Conservation (phyloP, 2,888 invertebrate genomes). For the Belgica antarctica region DNA sequence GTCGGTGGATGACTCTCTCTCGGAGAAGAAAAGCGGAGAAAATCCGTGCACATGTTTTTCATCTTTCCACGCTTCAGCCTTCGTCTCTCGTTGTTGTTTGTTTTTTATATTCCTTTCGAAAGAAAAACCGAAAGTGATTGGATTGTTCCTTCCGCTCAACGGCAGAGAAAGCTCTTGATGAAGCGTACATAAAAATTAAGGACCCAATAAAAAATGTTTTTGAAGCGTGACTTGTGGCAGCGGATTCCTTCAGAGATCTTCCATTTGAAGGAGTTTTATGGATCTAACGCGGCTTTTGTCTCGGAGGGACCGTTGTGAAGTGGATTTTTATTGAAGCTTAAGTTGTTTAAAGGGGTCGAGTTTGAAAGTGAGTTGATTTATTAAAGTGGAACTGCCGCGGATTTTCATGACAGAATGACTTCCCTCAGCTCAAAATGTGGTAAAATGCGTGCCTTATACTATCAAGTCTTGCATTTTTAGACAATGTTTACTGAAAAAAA, state of each 20-base stretch:
- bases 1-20: neutral
- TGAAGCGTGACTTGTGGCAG: neutral
- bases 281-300: too few relatives aligned
- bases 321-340: too few relatives aligned
- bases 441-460: too few relatives aligned
- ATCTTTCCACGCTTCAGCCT: neutral
- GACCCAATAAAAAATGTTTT: constrained; percentile 3
- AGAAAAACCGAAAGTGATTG: constrained; percentile 7
- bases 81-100: neutral
- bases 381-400: too few relatives aligned
- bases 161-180: neutral
- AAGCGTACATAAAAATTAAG: neutral
- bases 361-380: too few relatives aligned
- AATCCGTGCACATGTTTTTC: neutral
- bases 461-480: too few relatives aligned
- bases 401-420: too few relatives aligned
- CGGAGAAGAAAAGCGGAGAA: constrained; percentile 10
- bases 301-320: too few relatives aligned
- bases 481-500: too few relatives aligned
- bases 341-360: too few relatives aligned
- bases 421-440: too few relatives aligned
- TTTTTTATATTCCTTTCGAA: neutral
- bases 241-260: neutral
- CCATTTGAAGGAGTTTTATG: too few relatives aligned
- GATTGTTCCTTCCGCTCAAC: constrained; percentile 1